Evolutionary conservation across 2,113 vertebrate species (phyloP).

Genomic region (Callospermophilus lateralis): DNA sequence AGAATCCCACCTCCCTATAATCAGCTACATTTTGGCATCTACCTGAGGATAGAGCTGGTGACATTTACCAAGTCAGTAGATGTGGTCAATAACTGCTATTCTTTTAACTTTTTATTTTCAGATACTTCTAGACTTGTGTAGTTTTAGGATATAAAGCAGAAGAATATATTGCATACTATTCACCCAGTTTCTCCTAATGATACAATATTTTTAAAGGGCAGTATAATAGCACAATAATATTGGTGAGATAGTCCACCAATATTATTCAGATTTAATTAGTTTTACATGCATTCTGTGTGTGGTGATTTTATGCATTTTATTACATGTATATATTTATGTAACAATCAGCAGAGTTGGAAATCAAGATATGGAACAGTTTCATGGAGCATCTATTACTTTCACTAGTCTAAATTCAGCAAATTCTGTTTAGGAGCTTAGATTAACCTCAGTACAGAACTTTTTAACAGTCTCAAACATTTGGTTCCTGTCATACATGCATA

Average conservation of each 20-base stretch:
- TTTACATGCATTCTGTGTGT: not conserved
- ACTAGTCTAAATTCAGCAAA: not conserved
- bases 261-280: constrained; percentile 13
- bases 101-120: not conserved
- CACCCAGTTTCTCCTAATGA: not conserved
- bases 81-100: not conserved
- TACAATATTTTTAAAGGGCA: not conserved
- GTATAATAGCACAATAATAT: not conserved
- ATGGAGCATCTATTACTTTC: not conserved
- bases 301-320: not conserved
- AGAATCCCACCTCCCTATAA: not conserved
- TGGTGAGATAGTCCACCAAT: not conserved
- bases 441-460: not conserved
- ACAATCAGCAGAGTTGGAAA: not conserved
- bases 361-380: not conserved
- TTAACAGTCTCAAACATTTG: constrained; percentile 60
- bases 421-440: not conserved
- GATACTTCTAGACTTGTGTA: not conserved
- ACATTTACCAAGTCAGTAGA: not conserved
- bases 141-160: not conserved
- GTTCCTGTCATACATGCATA: constrained; percentile 51
- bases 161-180: not conserved
- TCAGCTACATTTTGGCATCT: not conserved
- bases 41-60: no score
- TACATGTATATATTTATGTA: not conserved